Evolutionary conservation across 1,140 invertebrate genomes (phyloP).

Genomic region (Drosophila lini): DNA sequence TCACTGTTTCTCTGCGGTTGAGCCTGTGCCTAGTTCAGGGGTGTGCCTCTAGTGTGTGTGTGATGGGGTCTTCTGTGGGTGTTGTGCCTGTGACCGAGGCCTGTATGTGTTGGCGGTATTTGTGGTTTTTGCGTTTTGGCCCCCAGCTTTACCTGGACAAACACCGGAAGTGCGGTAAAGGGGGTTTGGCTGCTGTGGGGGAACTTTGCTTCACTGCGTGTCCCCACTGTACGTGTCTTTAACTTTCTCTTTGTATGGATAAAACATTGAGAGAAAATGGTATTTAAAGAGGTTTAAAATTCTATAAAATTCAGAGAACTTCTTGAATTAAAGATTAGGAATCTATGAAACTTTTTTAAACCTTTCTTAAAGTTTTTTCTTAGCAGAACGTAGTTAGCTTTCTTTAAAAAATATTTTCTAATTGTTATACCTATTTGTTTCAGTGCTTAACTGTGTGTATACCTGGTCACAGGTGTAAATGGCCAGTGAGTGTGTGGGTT

Average conservation of each 20-base stretch:
- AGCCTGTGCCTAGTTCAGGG: constrained; percentile 47
- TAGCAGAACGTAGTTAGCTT: fast-evolving
- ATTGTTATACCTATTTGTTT: background rate
- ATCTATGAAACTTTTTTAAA: no score
- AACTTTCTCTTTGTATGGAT: constrained; percentile 4
- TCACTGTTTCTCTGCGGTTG: constrained; percentile 37
- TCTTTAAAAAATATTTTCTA: background rate
- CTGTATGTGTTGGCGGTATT: constrained; percentile 71
- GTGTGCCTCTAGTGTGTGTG: constrained; percentile 13
- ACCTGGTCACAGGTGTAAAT: constrained; percentile 13
- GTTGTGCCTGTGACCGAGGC: constrained; percentile 25
- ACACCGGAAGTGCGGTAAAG: constrained; percentile 55
- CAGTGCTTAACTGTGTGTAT: constrained; percentile 6
- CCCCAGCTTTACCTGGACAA: constrained; percentile 44
- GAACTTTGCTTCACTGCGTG: constrained; percentile 50
- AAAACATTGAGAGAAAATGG: background rate
- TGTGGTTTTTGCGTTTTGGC: constrained; percentile 71
- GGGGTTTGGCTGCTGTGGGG: constrained; percentile 58
- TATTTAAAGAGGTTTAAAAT: no score
- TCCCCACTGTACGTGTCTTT: constrained; percentile 3
- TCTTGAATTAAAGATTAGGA: fast-evolving
- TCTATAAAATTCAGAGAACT: background rate
- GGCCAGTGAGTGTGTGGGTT: constrained; percentile 16
- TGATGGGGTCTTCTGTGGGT: constrained; percentile 2
- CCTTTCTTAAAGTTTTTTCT: no score